Evolutionary conservation across 2,888 invertebrate genomes (phyloP), one percentile per base, ranked within the genome.

Genomic region (Argynnis bischoffii): DNA sequence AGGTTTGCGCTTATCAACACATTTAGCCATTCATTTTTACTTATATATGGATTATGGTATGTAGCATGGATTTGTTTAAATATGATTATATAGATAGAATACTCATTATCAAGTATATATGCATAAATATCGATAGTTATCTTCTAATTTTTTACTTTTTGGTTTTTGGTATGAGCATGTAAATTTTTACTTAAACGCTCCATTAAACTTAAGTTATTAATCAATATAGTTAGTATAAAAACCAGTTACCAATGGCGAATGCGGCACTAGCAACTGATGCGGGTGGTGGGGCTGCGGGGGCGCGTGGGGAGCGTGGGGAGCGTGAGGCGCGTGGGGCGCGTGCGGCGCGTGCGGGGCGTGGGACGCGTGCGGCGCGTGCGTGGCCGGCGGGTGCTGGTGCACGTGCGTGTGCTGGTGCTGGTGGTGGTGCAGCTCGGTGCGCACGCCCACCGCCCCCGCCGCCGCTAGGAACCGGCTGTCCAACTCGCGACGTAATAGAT

Each of bases 361-460:
- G 63, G 95, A 93, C 67, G 95, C 95, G 80, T 96, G 96, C 86
- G 96, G 96, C 85, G 69, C 90, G 83, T 92, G 87, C 74, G 93
- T 85, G 95, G 94, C 75, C 67, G 96, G 94, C 76, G 96, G 96
- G 86, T 97, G 97, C 83, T 97, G 97, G 93, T 97, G 98, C 80
- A 98, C 96, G 89, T 97, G 97, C 64, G 97, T 97, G 87, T 97
- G 98, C 84, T 98, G 97, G 90, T 98, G 98, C 88, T 97, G 97
- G 93, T 98, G 98, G 92, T 97, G 97, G 88, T 97, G 98, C 95
- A 97, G 96, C 93, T 97, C 98, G 63, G 97, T 97, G 80, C 97
- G 94, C 81, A 96, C 93, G 88, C 87, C 77, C 83, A 87, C 80
- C 75, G 96, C 93, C 78, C 97, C 97, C 85, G 96, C 96, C 63